Evolutionary conservation across 1,140 invertebrate genomes (phyloP).

Genomic region (Calosoma granatense): DNA sequence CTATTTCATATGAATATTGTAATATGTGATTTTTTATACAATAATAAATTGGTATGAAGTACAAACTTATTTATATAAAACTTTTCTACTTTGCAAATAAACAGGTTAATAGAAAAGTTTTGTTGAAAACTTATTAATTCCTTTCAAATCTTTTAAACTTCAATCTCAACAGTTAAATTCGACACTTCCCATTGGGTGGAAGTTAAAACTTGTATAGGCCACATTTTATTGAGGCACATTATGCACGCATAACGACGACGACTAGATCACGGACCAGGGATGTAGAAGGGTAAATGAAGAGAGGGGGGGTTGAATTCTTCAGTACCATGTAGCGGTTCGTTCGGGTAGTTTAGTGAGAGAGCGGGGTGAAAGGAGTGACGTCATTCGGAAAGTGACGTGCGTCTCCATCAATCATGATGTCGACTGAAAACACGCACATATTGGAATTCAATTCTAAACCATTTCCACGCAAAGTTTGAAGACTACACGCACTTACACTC

Average conservation of each 20-base stretch:
- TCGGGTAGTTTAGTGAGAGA: neutral
- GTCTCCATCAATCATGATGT: slow-evolving; percentile 4
- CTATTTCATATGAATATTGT: too few relatives aligned
- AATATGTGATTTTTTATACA: too few relatives aligned
- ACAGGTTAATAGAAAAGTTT: too few relatives aligned
- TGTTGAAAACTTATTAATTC: too few relatives aligned
- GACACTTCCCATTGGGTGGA: too few relatives aligned
- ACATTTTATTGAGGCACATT: neutral
- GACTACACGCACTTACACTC: slow-evolving; percentile 8
- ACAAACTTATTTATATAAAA: too few relatives aligned
- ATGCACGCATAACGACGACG: neutral
- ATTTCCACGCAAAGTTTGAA: slow-evolving; percentile 7
- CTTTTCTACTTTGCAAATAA: too few relatives aligned
- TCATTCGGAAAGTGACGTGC: neutral
- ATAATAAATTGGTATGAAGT: too few relatives aligned
- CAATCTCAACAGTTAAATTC: too few relatives aligned
- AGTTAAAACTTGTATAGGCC: neutral
- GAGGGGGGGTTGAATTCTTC: neutral
- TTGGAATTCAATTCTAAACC: slow-evolving; percentile 8
- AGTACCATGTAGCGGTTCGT: neutral
- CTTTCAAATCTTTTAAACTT: too few relatives aligned
- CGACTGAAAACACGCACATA: slow-evolving; percentile 7
- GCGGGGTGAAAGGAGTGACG: neutral
- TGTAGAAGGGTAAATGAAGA: neutral
- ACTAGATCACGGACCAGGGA: neutral